Conservation (phyloP, 2,888 invertebrate genomes). For the Himalopsyche japonica region DNA sequence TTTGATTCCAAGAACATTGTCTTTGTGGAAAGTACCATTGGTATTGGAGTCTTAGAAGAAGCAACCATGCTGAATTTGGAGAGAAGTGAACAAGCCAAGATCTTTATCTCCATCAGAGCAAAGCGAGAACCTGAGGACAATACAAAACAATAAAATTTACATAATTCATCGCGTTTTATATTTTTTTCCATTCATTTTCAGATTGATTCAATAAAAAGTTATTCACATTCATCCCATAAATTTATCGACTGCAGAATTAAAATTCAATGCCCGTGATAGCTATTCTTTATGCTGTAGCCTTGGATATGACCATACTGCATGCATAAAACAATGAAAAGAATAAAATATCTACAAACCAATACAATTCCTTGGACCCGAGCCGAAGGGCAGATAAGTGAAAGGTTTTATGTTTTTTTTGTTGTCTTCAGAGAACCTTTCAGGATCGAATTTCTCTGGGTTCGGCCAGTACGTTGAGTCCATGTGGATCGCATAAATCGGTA, state of each 20-base stretch:
- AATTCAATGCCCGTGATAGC: no score
- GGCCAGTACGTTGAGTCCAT: slow-evolving; percentile 46
- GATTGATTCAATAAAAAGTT: no score
- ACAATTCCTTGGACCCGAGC: slow-evolving; percentile 47
- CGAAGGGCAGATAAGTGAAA: slow-evolving; percentile 46
- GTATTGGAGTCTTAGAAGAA: slow-evolving; percentile 28
- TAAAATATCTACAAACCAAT: slow-evolving; percentile 42
- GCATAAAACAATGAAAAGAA: not conserved
- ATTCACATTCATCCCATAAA: no score
- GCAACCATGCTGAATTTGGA: slow-evolving; percentile 25
- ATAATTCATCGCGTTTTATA: no score
- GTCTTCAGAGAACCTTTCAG: slow-evolving; percentile 47
- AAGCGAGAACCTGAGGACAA: slow-evolving; percentile 29
- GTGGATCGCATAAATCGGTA: slow-evolving; percentile 48
- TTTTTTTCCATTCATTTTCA: no score
- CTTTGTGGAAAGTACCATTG: slow-evolving; percentile 12
- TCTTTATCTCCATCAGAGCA: slow-evolving; percentile 34
- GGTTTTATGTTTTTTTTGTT: slow-evolving; percentile 44
- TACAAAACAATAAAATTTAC: not conserved
- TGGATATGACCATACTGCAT: no score
- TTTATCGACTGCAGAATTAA: no score
- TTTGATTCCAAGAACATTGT: slow-evolving; percentile 30
- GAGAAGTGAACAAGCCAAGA: slow-evolving; percentile 26
- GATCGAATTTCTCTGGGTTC: slow-evolving; percentile 49
- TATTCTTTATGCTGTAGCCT: no score